phyloP scores from a whole-genome alignment of 2,888 invertebrate species.

The Drosophila cracens region DNA sequence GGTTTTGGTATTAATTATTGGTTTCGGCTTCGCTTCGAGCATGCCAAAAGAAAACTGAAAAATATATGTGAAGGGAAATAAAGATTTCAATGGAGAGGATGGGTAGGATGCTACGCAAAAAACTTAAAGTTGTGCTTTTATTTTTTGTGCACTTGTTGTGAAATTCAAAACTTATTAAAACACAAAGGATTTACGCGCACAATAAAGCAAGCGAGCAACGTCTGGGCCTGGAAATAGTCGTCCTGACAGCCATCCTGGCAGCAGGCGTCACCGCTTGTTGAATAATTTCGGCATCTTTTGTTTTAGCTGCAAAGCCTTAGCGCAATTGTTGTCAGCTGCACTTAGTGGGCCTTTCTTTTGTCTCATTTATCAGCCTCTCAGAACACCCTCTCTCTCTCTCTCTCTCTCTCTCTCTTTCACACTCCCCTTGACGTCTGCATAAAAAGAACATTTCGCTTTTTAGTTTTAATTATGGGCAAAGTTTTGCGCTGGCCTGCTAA shows the following conservation, averaged over 20 bases:
- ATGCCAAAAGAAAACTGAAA: slow-evolving; percentile 29
- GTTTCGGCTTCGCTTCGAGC: slow-evolving; percentile 59
- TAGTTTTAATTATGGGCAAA: slow-evolving; percentile 72
- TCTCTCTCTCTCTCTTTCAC: background rate
- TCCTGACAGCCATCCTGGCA: slow-evolving; percentile 28
- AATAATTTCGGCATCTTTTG: slow-evolving; percentile 73
- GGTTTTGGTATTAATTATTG: slow-evolving; percentile 70
- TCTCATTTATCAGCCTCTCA: slow-evolving; percentile 4
- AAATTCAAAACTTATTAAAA: slow-evolving; percentile 72
- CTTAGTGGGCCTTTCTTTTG: slow-evolving; percentile 54
- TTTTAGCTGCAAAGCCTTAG: slow-evolving; percentile 51
- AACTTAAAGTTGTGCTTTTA: slow-evolving; percentile 51
- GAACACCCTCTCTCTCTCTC: background rate
- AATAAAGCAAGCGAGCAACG: slow-evolving; percentile 32
- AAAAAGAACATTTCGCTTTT: slow-evolving; percentile 67
- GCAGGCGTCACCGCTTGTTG: slow-evolving; percentile 67
- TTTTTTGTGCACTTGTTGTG: slow-evolving; percentile 48
- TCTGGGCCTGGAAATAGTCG: slow-evolving; percentile 48
- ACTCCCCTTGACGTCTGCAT: slow-evolving; percentile 23
- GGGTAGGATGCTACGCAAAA: slow-evolving; percentile 10
- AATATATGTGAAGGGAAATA: slow-evolving; percentile 2
- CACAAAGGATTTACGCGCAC: slow-evolving; percentile 52
- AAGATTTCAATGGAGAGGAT: background rate
- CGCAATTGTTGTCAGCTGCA: slow-evolving; percentile 72
- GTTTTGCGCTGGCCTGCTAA: slow-evolving; percentile 64